A percentile compares a stretch with the other conserved stretches of the same genome.
Conservation (phyloP, 2,888 invertebrate genomes). For the Drosophila monieri region DNA sequence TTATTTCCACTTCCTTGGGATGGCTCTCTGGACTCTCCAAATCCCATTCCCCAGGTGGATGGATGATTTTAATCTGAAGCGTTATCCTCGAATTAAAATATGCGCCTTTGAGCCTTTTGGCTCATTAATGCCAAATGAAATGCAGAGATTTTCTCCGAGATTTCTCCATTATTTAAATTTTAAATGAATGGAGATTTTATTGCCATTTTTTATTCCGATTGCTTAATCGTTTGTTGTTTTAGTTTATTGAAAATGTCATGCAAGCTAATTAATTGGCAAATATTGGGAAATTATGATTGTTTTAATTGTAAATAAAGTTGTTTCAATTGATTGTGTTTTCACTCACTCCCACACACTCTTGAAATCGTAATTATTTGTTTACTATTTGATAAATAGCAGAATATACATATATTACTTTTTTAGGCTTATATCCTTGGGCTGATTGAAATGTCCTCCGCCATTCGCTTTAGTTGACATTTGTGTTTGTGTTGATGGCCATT, state of each 20-base stretch:
- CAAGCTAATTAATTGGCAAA: slow-evolving; percentile 28
- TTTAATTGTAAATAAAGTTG: no score
- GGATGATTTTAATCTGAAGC: background rate
- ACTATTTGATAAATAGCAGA: no score
- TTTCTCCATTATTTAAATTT: slow-evolving; percentile 4
- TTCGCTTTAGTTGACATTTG: slow-evolving; percentile 7
- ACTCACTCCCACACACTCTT: no score
- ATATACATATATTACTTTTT: slow-evolving; percentile 32
- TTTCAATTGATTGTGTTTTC: no score
- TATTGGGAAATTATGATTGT: background rate
- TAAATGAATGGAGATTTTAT: no score
- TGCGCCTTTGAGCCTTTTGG: background rate
- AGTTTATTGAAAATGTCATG: slow-evolving; percentile 11
- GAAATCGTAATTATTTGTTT: no score
- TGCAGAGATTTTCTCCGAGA: slow-evolving; percentile 3
- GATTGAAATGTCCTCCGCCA: slow-evolving; percentile 11
- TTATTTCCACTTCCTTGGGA: background rate
- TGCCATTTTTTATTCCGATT: background rate
- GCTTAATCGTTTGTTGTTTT: slow-evolving; percentile 10
- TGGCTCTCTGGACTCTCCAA: background rate
- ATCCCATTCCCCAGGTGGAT: background rate
- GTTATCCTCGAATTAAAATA: slow-evolving; percentile 2
- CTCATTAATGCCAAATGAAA: slow-evolving; percentile 21
- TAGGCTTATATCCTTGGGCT: slow-evolving; percentile 5
- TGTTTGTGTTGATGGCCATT: slow-evolving; percentile 33